Base-by-base conservation (phyloP, 2,797 vertebrate genomes). In the Decapterus maruadsi region DNA sequence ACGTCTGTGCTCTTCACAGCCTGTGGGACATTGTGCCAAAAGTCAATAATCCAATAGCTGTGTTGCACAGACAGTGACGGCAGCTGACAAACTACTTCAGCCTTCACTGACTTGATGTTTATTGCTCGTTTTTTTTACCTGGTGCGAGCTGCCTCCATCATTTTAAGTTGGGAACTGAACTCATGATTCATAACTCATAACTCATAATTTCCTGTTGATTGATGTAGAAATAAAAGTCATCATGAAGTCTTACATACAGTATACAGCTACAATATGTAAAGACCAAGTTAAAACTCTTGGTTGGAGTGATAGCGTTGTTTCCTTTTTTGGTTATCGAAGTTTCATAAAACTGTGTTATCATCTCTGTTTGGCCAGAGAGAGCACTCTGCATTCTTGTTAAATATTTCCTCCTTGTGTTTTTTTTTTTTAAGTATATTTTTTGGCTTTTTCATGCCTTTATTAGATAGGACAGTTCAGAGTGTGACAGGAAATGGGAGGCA, bases 41-140 rank as follows among this genome's bases (percentile, higher is more conserved):
- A 65, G 45, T 76, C 65, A 68, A 65, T 80, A 75, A 75, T 69
- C 66, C 48, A 59, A n/a, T 75, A 12, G 10, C 34, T 68, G 20
- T 38, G 48, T 54, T 83, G 57, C 34, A 22, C 6, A 1, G 58
- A 63, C 19, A 13, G 50, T 55, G 46, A 62, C 59, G 5, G n/a
- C 29, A 45, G n/a, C 70, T 80, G 71, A 70, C 50, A 50, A n/a
- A 50, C 45, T 59, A 9, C 19, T 68, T 67, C 50, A 54, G 64
- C 22, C 54, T 51, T 68, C 66, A 55, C 5, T 50, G 19, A 10
- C n/a, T 20, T 77, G 22, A 50, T 64, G 54, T 65, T 26, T 26
- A 59, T 70, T 56, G 31, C 54, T 72, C 34, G 51, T 78, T 78
- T 66, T 17, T 17, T 63, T 54, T 26, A 59, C 53, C 9, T 54